These are phyloP conservation scores for Drosophila repleta DNA, from an alignment of 1,140 invertebrate genomes.

Conservation along the genomic window DNA sequence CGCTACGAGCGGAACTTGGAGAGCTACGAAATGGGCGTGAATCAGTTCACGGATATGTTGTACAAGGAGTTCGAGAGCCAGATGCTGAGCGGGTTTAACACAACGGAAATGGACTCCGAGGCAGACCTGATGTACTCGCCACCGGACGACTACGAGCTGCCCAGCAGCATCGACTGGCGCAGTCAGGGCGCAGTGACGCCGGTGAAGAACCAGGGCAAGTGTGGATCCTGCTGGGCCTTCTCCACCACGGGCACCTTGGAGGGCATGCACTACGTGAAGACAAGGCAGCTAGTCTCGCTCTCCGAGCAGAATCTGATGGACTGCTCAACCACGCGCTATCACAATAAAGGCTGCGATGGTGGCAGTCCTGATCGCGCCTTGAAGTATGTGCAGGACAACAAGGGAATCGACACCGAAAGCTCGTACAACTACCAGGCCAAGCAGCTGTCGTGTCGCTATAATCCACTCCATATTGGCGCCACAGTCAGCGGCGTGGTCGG, in stretches of 20 bases:
- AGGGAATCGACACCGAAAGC: constrained; percentile 88
- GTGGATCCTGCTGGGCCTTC: constrained; percentile 97
- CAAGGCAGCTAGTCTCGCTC: constrained; percentile 88
- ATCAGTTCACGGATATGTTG: constrained; percentile 93
- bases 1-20: constrained; percentile 87
- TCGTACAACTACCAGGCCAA: constrained; percentile 90
- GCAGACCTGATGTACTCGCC: background rate
- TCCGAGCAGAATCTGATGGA: constrained; percentile 96
- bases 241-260: constrained; percentile 93
- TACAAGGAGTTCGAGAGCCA: constrained; percentile 89
- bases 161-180: constrained; percentile 16
- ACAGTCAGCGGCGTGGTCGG: constrained; percentile 83
- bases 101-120: background rate
- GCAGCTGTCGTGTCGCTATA: constrained; percentile 82
- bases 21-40: constrained; percentile 88
- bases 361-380: constrained; percentile 89
- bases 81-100: constrained; percentile 89
- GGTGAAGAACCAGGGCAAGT: constrained; percentile 94
- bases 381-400: constrained; percentile 91
- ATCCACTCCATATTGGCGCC: constrained; percentile 16
- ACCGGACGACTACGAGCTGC: background rate
- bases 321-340: constrained; percentile 89
- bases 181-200: constrained; percentile 91
- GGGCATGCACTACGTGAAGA: constrained; percentile 87
- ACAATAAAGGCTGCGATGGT: constrained; percentile 93